Base-by-base conservation (phyloP, 2,113 vertebrate genomes). In the Boulengerochromis microlepis region DNA sequence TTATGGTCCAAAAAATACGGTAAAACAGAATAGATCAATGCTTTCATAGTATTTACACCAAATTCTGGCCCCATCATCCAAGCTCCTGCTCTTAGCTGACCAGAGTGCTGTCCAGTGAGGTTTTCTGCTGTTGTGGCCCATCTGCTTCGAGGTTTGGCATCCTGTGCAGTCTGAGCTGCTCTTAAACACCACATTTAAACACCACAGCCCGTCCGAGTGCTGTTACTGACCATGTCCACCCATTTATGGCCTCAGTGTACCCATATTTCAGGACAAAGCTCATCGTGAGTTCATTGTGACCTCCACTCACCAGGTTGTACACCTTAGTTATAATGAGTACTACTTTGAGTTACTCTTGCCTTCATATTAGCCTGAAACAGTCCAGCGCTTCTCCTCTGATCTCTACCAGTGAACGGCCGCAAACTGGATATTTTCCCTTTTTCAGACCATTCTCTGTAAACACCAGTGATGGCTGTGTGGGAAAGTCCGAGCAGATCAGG, bases 331-430 rank as follows among this genome's bases (percentile, higher is more conserved):
- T 19, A 33, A 33, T 64, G 59, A 64, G 59, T 64, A 64, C 9
- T 64, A 19, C 16, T 33, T 64, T 64, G 16, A 64, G 29, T 64
- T 64, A 64, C 16, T 64, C 9, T 38, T 66, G 61, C 61, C 19
- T 38, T 38, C 61, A 4, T 22, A 64, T 64, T 64, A 64, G 29
- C 29, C 16, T 64, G 59, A 33, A 64, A 18, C 16, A 10, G 10
- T 33, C 16, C 57, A 18, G 57, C 15, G 3, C 16, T 64, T 33
- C 29, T 33, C 59, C 59, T 64, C 29, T 64, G 1, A 19, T 11
- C 29, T 61, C 16, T 33, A 33, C 57, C 1, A 61, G 29, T 19
- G 1, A 33, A 33, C 0, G 8, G 0, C 16, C 9, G 3, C 59
- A 33, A 6, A 11, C 2, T 33, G 59, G 29, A 33, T 19, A 1